Evolutionary conservation across 2,888 invertebrate species (phyloP), one percentile per base, ranked within the genome.

Genomic region (Xylocampa areola): DNA sequence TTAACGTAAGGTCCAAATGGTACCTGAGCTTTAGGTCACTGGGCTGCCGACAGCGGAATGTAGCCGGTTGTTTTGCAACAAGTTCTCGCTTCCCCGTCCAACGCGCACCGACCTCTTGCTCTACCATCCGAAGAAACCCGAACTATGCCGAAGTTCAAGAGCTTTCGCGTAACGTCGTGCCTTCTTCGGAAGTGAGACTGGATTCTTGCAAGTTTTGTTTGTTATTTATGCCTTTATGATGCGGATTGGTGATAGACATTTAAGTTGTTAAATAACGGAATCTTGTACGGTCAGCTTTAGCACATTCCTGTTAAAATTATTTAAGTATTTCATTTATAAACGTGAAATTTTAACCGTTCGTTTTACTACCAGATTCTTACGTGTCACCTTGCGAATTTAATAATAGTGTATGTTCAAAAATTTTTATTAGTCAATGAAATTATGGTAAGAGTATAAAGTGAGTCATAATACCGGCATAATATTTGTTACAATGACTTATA

Each of bases 11-110:
- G 67, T 76, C 70, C 74, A 59, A 53, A 61, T 59, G 37, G 70
- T 69, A 70, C 61, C 69, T 52, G 67, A 83, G 86, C 89, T 91
- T 90, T 92, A 84, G 93, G 93, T 93, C 90, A 94, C 85, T 93
- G 88, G 93, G 92, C 91, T 91, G 90, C 73, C 63, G 62, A 62
- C 79, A 47, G 39, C 68, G 91, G 93, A 92, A 93, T 92, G 93
- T 84, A 86, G 88, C 79, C 87, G 84, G 81, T 80, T 82, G 85
- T 90, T 92, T 93, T 86, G 92, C 92, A 91, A 92, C 91, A 91
- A 91, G 91, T 92, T 91, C 87, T 80, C 62, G 73, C 71, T 48
- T 86, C 89, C 76, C 87, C 69, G 77, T 79, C 83, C 30, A 66
- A 41, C 64, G 49, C 59, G 25, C 37, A 54, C 29, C 14, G 47